A percentile compares a stretch with the other conserved stretches of the same genome.
These are phyloP conservation scores for Coregonus clupeaformis DNA, from an alignment of 2,113 vertebrate species.

Conservation along the genomic window DNA sequence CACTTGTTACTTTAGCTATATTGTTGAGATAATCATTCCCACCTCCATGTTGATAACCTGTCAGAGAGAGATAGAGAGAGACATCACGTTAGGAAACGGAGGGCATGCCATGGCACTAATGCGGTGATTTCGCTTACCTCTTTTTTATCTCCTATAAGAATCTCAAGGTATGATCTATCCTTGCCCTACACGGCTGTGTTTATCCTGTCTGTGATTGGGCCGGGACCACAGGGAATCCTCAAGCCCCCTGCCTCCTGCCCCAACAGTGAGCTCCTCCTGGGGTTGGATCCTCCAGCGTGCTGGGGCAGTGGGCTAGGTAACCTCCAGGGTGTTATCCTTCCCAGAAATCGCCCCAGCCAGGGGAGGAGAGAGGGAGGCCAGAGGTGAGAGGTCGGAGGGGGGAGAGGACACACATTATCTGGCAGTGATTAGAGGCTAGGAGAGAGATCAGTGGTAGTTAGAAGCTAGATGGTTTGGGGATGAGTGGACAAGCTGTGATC, in stretches of 20 bases:
- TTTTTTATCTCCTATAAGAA: background rate
- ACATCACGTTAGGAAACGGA: background rate
- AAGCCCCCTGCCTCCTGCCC: constrained; percentile 28
- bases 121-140: constrained; percentile 1
- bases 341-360: constrained; percentile 15
- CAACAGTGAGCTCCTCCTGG: constrained; percentile 36
- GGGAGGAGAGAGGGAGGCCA: constrained; percentile 55
- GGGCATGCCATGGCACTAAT: background rate
- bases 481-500: no score
- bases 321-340: constrained; percentile 43
- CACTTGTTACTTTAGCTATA: no score
- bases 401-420: constrained; percentile 53
- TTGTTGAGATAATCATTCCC: no score
- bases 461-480: no score
- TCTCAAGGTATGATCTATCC: constrained; percentile 25
- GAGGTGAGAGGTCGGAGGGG: constrained; percentile 60
- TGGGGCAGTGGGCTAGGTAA: constrained; percentile 7
- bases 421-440: constrained; percentile 60
- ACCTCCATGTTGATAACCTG: background rate
- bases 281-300: constrained; percentile 25
- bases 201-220: constrained; percentile 51
- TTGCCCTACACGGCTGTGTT: constrained; percentile 41
- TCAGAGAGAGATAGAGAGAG: background rate
- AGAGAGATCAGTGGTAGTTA: background rate
- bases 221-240: constrained; percentile 34